A percentile compares a stretch with the other conserved stretches of the same genome.
Conservation (phyloP, 2,888 invertebrate genomes). For the Dryobota labecula region DNA sequence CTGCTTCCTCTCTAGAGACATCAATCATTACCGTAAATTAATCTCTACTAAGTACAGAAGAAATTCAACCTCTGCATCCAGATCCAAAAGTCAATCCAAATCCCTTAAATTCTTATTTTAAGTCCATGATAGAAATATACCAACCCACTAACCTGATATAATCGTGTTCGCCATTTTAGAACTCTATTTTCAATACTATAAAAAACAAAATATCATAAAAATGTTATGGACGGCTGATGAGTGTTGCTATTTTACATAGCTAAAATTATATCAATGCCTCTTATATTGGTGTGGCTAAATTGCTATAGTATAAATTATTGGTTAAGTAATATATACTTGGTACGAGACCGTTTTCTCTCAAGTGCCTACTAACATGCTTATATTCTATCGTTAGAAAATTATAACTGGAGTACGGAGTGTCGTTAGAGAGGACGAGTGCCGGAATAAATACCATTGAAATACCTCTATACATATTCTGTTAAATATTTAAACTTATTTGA, state of each 20-base stretch:
- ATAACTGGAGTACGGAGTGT: constrained; percentile 65
- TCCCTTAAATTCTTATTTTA: constrained; percentile 6
- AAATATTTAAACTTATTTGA: constrained; percentile 21
- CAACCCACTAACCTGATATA: constrained; percentile 32
- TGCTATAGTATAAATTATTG: constrained; percentile 52
- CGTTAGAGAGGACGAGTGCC: constrained; percentile 60
- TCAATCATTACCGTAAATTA: constrained; percentile 64
- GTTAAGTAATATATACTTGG: constrained; percentile 57
- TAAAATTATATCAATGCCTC: constrained; percentile 56
- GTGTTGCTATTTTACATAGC: constrained; percentile 48
- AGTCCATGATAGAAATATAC: constrained; percentile 18
- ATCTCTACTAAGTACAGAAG: constrained; percentile 38
- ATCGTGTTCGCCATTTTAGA: constrained; percentile 49
- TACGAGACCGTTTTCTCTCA: constrained; percentile 70
- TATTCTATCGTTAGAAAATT: constrained; percentile 70
- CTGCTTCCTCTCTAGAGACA: constrained; percentile 64
- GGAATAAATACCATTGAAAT: constrained; percentile 46
- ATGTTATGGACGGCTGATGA: constrained; percentile 27
- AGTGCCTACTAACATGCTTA: constrained; percentile 76
- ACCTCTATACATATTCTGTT: constrained; percentile 24
- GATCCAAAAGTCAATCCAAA: constrained; percentile 28
- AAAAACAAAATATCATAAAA: constrained; percentile 42
- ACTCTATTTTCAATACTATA: constrained; percentile 47
- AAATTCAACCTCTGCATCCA: constrained; percentile 25
- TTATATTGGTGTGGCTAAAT: constrained; percentile 51